Conservation (phyloP, 2,888 invertebrate species). For the Limnephilus auricula region DNA sequence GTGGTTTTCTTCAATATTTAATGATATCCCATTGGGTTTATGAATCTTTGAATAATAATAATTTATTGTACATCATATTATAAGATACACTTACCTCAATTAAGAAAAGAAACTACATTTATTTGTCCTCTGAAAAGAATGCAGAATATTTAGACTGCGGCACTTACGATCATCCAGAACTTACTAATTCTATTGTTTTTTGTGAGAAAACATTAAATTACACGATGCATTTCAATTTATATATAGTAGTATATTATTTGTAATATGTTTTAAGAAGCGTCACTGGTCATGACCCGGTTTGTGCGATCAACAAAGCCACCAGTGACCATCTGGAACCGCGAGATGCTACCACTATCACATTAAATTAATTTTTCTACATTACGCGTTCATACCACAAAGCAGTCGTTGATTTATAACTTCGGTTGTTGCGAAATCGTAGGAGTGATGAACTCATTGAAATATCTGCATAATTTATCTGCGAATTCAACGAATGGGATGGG, state of each 20-base stretch:
- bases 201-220: too few species aligned
- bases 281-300: background rate
- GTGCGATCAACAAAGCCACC: background rate
- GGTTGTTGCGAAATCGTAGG: constrained; percentile 21
- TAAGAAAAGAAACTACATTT: too few species aligned
- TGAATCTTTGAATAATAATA: too few species aligned
- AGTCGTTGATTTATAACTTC: background rate
- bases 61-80: too few species aligned
- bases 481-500: background rate
- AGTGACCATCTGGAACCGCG: constrained; percentile 19
- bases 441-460: constrained; percentile 39
- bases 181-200: too few species aligned
- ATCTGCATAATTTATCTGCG: constrained; percentile 30
- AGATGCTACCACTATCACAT: background rate
- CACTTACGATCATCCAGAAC: too few species aligned
- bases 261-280: background rate
- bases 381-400: constrained; percentile 26
- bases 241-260: background rate
- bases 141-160: too few species aligned
- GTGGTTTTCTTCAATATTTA: too few species aligned
- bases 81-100: too few species aligned
- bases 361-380: constrained; percentile 10
- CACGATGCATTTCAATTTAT: background rate
- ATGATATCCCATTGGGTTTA: too few species aligned
- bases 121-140: too few species aligned